Conservation (phyloP, 2,888 invertebrate species). For the Pomacea canaliculata region DNA sequence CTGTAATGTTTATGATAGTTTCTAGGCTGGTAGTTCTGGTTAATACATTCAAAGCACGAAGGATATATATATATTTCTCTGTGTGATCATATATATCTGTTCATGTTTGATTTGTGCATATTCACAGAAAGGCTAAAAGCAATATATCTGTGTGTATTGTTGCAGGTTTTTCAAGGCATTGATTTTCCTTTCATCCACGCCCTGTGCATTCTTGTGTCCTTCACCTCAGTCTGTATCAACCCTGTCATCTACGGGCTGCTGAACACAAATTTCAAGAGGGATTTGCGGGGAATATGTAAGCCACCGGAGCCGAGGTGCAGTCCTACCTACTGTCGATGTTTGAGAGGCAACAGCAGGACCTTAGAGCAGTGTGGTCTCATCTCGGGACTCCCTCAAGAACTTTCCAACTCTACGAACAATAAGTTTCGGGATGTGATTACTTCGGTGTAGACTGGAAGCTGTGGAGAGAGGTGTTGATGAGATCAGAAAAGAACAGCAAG, state of each 20-base stretch:
- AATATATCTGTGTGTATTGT: background rate
- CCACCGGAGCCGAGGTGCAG: background rate
- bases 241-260: conserved; percentile 57
- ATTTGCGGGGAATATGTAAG: conserved; percentile 28
- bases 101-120: too few species aligned
- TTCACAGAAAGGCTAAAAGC: too few species aligned
- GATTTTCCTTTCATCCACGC: conserved; percentile 64
- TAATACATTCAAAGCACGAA: too few species aligned
- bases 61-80: too few species aligned
- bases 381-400: conserved; percentile 19
- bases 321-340: conserved; percentile 16
- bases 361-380: conserved; percentile 28
- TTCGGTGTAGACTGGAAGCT: conserved; percentile 5
- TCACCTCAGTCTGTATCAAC: conserved; percentile 53
- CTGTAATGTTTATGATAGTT: too few species aligned
- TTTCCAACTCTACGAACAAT: conserved; percentile 10
- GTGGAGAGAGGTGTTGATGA: background rate
- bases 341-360: conserved; percentile 22
- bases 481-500: background rate
- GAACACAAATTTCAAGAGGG: conserved; percentile 46
- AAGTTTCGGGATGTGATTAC: conserved; percentile 17
- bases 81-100: too few species aligned
- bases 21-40: too few species aligned
- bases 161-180: conserved; percentile 39
- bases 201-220: conserved; percentile 50